These are phyloP conservation scores for Alexandromys oeconomus DNA, from an alignment of 2,797 vertebrate species.

Conservation along the genomic window DNA sequence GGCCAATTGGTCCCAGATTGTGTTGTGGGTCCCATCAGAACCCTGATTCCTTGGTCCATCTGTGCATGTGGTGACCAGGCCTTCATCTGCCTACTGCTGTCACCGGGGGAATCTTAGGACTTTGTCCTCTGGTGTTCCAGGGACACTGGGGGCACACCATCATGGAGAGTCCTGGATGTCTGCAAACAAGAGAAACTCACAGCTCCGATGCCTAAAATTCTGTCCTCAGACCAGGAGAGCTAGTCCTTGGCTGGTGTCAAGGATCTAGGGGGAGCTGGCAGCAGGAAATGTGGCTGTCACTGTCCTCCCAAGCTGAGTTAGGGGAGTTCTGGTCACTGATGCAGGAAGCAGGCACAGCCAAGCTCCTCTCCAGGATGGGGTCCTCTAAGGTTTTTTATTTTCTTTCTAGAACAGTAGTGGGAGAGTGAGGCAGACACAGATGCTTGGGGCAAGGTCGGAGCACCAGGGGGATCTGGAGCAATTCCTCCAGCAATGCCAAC, in stretches of 20 bases:
- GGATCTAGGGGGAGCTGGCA: background rate
- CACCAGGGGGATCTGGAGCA: too few species aligned
- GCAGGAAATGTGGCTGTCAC: background rate
- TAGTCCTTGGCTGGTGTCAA: background rate
- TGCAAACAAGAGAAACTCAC: background rate
- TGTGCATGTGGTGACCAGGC: too few species aligned
- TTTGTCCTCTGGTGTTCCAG: background rate
- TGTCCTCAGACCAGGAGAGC: background rate
- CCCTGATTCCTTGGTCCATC: background rate
- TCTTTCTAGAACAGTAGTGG: fast-evolving
- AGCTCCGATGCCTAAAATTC: background rate
- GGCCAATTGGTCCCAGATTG: background rate
- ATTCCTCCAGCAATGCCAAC: background rate
- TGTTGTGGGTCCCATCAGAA: fast-evolving
- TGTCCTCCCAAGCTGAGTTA: background rate
- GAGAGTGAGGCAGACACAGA: fast-evolving
- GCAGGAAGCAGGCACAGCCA: fast-evolving
- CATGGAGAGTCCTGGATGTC: background rate
- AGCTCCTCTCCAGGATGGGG: background rate
- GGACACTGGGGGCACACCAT: fast-evolving
- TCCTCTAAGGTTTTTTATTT: background rate
- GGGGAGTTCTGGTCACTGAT: background rate
- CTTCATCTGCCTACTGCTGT: background rate
- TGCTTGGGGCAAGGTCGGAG: background rate
- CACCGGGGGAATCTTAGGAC: background rate